Percentiles rank a stretch among this genome's conserved stretches.
Conservation (phyloP, 1,140 invertebrate genomes). For the Aphidius ervi region DNA sequence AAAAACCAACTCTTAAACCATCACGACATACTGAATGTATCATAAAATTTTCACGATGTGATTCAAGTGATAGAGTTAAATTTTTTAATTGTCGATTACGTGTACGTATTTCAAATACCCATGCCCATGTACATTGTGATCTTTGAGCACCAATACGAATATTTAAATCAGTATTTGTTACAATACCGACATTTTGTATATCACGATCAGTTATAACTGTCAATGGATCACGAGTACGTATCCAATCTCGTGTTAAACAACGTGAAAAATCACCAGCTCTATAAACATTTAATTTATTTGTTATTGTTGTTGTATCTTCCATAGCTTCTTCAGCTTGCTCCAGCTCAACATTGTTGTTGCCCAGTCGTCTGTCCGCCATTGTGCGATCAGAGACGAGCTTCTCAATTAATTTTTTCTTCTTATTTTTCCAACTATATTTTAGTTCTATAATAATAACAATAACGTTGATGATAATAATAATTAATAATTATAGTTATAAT, state of each 20-base stretch:
- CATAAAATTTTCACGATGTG: slow-evolving; percentile 68
- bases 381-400: background rate
- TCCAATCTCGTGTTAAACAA: slow-evolving; percentile 24
- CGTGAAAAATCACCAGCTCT: slow-evolving; percentile 22
- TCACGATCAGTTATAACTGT: slow-evolving; percentile 19
- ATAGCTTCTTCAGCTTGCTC: slow-evolving; percentile 13
- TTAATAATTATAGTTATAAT: background rate
- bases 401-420: background rate
- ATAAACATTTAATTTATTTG: slow-evolving; percentile 1
- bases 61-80: slow-evolving; percentile 69
- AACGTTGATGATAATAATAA: too few relatives aligned
- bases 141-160: slow-evolving; percentile 22
- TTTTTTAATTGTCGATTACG: slow-evolving; percentile 52
- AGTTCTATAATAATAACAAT: too few relatives aligned
- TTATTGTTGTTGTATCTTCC: background rate
- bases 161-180: slow-evolving; percentile 21
- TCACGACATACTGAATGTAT: slow-evolving; percentile 54
- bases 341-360: slow-evolving; percentile 12
- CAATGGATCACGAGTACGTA: slow-evolving; percentile 23
- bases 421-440: background rate
- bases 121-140: slow-evolving; percentile 24
- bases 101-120: slow-evolving; percentile 31
- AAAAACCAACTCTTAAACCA: slow-evolving; percentile 19
- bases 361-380: slow-evolving; percentile 22
- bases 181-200: slow-evolving; percentile 6